Evolutionary conservation across 2,797 vertebrate genomes (phyloP).

Genomic region (Trachops cirrhosus): DNA sequence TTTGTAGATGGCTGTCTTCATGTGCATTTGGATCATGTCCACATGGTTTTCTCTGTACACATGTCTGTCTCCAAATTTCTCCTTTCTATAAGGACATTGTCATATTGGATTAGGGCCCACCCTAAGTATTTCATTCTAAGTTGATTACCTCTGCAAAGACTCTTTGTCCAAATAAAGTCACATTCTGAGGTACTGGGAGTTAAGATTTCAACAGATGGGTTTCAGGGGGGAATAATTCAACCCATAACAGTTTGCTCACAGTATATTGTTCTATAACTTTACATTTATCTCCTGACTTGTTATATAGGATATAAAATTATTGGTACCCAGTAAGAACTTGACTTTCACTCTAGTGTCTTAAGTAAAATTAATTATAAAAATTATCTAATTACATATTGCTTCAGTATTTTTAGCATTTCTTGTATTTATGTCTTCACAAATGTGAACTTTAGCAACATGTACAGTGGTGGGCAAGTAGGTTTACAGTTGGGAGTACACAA

Average conservation of each 20-base stretch:
- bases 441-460: not conserved
- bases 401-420: not conserved
- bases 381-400: not conserved
- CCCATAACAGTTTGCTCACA: not conserved
- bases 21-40: not conserved
- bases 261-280: not conserved
- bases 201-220: too few relatives aligned
- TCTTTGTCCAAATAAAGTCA: too few relatives aligned
- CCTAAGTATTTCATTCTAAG: not conserved
- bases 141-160: too few relatives aligned
- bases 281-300: slow-evolving; percentile 1
- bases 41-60: not conserved
- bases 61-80: not conserved
- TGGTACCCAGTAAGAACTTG: not conserved
- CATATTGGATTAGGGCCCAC: not conserved
- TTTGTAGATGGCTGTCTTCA: not conserved
- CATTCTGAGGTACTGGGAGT: too few relatives aligned
- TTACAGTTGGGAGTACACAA: too few relatives aligned
- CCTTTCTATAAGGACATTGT: not conserved
- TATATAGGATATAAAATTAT: not conserved
- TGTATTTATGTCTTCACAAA: not conserved
- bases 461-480: not conserved
- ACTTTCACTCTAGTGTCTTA: not conserved
- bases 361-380: not conserved
- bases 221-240: not conserved